Evolutionary conservation across 2,888 invertebrate species (phyloP).

Genomic region (Ophioninae sp.): DNA sequence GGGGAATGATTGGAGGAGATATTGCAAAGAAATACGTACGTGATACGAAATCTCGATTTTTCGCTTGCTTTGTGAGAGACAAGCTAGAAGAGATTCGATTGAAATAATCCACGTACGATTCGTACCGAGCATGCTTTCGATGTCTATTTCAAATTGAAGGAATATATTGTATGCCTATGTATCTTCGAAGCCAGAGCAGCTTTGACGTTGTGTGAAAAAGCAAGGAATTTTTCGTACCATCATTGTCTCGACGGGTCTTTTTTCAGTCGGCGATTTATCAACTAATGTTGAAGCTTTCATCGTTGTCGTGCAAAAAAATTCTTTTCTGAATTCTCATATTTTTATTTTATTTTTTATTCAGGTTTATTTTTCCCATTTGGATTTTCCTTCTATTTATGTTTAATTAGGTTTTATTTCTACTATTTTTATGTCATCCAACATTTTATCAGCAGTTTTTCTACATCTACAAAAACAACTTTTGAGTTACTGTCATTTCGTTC

Average conservation of each 20-base stretch:
- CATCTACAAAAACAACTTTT: no score
- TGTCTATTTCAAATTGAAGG: slow-evolving; percentile 13
- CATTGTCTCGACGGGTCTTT: not conserved
- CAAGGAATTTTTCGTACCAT: not conserved
- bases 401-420: no score
- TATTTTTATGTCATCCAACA: no score
- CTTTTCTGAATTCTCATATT: no score
- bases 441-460: no score
- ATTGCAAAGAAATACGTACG: slow-evolving; percentile 37
- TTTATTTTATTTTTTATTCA: no score
- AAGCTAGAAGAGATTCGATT: slow-evolving; percentile 32
- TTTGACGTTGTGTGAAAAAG: not conserved
- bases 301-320: no score
- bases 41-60: slow-evolving; percentile 41
- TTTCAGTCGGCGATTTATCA: not conserved
- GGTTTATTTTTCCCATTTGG: no score
- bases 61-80: slow-evolving; percentile 36
- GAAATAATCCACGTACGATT: slow-evolving; percentile 48
- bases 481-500: no score
- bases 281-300: not conserved
- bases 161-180: slow-evolving; percentile 20
- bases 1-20: slow-evolving; percentile 48
- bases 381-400: no score
- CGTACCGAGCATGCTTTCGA: slow-evolving; percentile 17
- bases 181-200: not conserved